phyloP scores from a whole-genome alignment of 2,113 vertebrate species.

The Leptocoma aspasia region DNA sequence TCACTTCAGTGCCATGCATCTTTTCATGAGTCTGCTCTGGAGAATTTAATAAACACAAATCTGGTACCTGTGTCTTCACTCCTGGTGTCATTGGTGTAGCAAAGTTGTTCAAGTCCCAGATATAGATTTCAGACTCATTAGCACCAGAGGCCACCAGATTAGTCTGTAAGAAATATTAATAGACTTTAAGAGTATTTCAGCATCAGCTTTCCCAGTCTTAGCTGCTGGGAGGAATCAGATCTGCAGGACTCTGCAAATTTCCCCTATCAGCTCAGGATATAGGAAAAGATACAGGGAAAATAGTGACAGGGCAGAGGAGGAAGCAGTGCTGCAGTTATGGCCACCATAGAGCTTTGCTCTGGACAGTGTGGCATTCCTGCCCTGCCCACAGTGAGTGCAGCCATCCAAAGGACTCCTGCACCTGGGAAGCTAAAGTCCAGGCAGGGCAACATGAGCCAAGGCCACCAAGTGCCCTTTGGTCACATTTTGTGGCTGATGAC shows the following conservation, averaged over 20 bases:
- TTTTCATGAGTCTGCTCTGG: not conserved
- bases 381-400: not conserved
- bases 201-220: not conserved
- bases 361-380: not conserved
- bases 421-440: not conserved
- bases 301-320: not conserved
- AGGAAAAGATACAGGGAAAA: not conserved
- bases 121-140: constrained; percentile 98
- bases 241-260: not conserved
- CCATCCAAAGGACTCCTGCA: not conserved
- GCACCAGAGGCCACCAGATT: constrained; percentile 94
- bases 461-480: not conserved
- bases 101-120: constrained; percentile 97
- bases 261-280: not conserved
- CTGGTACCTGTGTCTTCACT: constrained; percentile 89
- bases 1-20: no score
- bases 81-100: constrained; percentile 95
- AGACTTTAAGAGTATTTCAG: not conserved
- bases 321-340: not conserved
- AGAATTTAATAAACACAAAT: not conserved
- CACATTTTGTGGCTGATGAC: not conserved
- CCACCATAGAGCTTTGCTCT: not conserved
- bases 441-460: rapidly evolving
- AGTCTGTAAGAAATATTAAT: constrained; percentile 70
- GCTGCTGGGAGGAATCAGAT: not conserved